A percentile compares a stretch with the other conserved stretches of the same genome.
Evolutionary conservation across 2,113 vertebrate genomes (phyloP).

Genomic region (Oxyura jamaicensis): DNA sequence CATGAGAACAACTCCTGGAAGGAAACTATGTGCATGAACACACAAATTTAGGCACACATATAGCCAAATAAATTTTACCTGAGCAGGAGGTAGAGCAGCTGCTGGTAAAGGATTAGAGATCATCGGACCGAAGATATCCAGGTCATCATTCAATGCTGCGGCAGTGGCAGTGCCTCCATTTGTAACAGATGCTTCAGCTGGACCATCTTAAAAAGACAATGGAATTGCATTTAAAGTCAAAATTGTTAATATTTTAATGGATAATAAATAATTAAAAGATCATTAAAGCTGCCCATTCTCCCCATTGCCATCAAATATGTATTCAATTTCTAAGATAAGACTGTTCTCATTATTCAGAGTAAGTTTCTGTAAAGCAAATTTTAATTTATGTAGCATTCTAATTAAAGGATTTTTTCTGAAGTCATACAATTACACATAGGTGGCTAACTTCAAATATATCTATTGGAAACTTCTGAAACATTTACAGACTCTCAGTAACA

Average conservation of each 20-base stretch:
- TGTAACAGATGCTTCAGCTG: conserved; percentile 78
- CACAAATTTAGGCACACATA: neutral
- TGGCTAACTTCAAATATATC: neutral
- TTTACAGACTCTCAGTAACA: neutral
- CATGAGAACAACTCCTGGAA: neutral
- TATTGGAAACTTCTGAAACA: neutral
- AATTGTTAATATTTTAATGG: neutral
- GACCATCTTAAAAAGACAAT: conserved; percentile 80
- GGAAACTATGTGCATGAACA: rapidly evolving
- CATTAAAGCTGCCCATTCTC: neutral
- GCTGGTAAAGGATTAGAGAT: conserved; percentile 94
- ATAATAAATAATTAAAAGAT: neutral
- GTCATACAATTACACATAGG: neutral
- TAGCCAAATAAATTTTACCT: conserved; percentile 67
- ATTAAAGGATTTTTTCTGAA: neutral
- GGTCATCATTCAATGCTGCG: conserved; percentile 83
- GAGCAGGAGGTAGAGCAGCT: conserved; percentile 69
- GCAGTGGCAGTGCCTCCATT: conserved; percentile 76
- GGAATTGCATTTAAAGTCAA: neutral
- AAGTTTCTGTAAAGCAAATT: neutral
- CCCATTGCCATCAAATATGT: neutral
- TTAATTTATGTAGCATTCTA: neutral
- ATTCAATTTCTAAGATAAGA: neutral
- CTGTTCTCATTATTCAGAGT: neutral
- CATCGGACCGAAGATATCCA: conserved; percentile 98